Evolutionary conservation across 2,113 vertebrate genomes (phyloP).

Genomic region (Gasterosteus aculeatus): DNA sequence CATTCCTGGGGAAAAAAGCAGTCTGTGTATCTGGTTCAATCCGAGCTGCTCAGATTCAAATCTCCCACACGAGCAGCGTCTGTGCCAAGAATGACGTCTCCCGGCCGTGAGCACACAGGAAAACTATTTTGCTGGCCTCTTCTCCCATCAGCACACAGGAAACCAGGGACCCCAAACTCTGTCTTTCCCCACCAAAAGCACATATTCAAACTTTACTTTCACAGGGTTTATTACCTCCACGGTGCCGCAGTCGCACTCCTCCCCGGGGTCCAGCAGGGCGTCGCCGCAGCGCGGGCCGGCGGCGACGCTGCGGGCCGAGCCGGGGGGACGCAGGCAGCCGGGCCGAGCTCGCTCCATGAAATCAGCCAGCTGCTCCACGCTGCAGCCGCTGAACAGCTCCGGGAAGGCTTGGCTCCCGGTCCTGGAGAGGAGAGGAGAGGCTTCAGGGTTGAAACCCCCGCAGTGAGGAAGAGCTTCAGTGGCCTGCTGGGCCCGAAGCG

Average conservation of each 20-base stretch:
- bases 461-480: too few species aligned
- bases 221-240: constrained; percentile 76
- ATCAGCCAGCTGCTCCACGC: constrained; percentile 79
- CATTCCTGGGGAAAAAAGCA: constrained; percentile 81
- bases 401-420: constrained; percentile 72
- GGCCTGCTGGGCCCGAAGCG: too few species aligned
- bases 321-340: constrained; percentile 78
- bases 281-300: constrained; percentile 85
- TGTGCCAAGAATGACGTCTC: constrained; percentile 5
- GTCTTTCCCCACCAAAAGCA: background rate
- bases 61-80: background rate
- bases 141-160: constrained; percentile 9
- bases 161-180: background rate
- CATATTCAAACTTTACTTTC: constrained; percentile 20
- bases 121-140: constrained; percentile 24
- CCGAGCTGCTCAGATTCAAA: background rate
- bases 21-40: background rate
- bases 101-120: constrained; percentile 24
- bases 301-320: constrained; percentile 60
- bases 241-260: constrained; percentile 90
- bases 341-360: constrained; percentile 81
- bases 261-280: constrained; percentile 86
- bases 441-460: background rate
- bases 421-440: constrained; percentile 29
- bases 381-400: constrained; percentile 88